These are phyloP conservation scores for Gnathonemus longibarbis DNA, from an alignment of 2,113 vertebrate genomes.

Conservation along the genomic window DNA sequence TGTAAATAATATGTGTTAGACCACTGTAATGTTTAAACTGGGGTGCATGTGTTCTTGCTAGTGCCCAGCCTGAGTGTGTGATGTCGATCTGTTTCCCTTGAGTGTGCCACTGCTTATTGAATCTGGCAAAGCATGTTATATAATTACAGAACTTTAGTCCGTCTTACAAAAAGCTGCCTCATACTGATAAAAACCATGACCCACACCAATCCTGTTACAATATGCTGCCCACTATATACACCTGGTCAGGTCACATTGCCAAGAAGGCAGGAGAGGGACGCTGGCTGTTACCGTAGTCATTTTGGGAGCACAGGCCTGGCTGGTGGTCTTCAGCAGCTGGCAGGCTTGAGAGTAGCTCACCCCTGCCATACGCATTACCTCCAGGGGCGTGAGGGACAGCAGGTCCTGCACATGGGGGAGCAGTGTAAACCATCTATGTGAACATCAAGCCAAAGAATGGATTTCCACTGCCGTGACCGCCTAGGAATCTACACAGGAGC, in stretches of 20 bases:
- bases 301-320: constrained; percentile 62
- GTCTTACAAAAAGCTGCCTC: not conserved
- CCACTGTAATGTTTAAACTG: not conserved
- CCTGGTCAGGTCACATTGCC: not conserved
- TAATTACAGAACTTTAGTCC: not conserved
- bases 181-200: not conserved
- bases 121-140: not conserved
- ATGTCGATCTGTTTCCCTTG: not conserved
- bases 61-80: not conserved
- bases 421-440: not conserved
- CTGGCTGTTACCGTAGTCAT: constrained; percentile 61
- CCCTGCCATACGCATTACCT: constrained; percentile 67
- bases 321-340: constrained; percentile 59
- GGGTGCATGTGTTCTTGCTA: not conserved
- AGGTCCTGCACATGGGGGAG: constrained; percentile 58
- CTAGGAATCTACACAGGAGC: not conserved
- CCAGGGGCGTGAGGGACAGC: constrained; percentile 62
- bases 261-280: not conserved
- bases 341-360: constrained; percentile 58
- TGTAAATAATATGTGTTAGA: not conserved
- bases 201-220: not conserved
- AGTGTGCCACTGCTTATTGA: not conserved
- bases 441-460: not conserved
- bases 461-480: not conserved
- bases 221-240: not conserved